Conservation (phyloP, 2,888 invertebrate genomes). For the Dione vanillae region DNA sequence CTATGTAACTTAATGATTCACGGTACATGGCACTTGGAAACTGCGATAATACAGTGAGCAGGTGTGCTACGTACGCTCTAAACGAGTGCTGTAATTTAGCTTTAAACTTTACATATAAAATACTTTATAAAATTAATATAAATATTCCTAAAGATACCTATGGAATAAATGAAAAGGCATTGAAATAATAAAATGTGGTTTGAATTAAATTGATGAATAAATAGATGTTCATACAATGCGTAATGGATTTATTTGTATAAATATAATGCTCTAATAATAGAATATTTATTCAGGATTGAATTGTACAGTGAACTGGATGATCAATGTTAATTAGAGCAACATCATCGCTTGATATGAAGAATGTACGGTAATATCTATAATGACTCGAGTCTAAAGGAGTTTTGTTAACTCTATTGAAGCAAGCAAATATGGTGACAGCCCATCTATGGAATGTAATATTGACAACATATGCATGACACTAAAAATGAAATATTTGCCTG, state of each 20-base stretch:
- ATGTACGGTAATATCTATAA: slow-evolving; percentile 34
- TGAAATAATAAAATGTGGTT: too few species aligned
- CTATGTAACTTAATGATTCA: slow-evolving; percentile 5
- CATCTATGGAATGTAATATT: slow-evolving; percentile 41
- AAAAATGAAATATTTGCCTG: slow-evolving; percentile 24
- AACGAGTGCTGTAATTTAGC: neutral
- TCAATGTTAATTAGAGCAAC: slow-evolving; percentile 29
- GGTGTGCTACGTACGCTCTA: neutral
- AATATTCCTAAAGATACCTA: too few species aligned
- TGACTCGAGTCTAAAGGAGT: slow-evolving; percentile 35
- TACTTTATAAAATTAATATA: too few species aligned
- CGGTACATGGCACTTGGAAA: neutral
- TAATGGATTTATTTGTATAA: neutral
- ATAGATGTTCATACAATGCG: neutral
- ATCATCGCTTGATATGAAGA: slow-evolving; percentile 25
- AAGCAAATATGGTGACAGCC: slow-evolving; percentile 36
- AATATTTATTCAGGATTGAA: slow-evolving; percentile 3
- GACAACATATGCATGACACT: slow-evolving; percentile 35
- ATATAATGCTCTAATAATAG: neutral
- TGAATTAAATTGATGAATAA: too few species aligned
- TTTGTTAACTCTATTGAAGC: slow-evolving; percentile 38
- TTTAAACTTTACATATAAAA: too few species aligned
- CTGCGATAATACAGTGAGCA: neutral
- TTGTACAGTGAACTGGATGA: neutral
- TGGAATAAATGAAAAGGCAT: too few species aligned